Percentiles rank a stretch among this genome's conserved stretches.
Evolutionary conservation across 2,113 vertebrate species (phyloP).

Genomic region (Ivindomyrus marchei): DNA sequence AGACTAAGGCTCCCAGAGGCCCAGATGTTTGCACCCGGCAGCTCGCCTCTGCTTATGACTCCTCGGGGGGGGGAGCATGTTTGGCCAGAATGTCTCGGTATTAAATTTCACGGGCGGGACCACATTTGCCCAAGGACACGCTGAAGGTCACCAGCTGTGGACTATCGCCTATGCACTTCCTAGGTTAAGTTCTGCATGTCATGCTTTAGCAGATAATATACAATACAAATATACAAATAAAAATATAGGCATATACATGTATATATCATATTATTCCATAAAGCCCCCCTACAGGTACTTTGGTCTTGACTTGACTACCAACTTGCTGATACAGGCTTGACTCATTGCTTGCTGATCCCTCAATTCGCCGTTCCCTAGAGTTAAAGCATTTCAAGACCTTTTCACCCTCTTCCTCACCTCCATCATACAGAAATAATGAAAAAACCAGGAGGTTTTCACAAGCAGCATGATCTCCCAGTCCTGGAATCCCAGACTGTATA

Average conservation of each 20-base stretch:
- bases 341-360: not conserved
- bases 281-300: not conserved
- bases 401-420: not conserved
- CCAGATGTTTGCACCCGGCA: not conserved
- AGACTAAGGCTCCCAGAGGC: conserved; percentile 12
- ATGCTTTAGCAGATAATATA: not conserved
- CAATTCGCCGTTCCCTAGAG: not conserved
- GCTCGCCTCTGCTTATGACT: not conserved
- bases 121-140: not conserved
- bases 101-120: not conserved
- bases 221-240: not conserved
- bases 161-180: not conserved
- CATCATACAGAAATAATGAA: conserved; percentile 18
- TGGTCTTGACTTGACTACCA: not conserved
- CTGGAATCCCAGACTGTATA: conserved; percentile 8
- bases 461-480: not conserved
- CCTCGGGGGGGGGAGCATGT: not conserved
- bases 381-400: not conserved
- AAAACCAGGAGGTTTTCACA: conserved; percentile 22
- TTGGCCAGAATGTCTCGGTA: not conserved
- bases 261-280: not conserved
- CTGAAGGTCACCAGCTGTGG: not conserved
- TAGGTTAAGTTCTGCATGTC: not conserved
- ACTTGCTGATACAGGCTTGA: not conserved
- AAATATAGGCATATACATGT: not conserved